Conservation (phyloP, 2,888 invertebrate genomes). For the Lasius platythorax region DNA sequence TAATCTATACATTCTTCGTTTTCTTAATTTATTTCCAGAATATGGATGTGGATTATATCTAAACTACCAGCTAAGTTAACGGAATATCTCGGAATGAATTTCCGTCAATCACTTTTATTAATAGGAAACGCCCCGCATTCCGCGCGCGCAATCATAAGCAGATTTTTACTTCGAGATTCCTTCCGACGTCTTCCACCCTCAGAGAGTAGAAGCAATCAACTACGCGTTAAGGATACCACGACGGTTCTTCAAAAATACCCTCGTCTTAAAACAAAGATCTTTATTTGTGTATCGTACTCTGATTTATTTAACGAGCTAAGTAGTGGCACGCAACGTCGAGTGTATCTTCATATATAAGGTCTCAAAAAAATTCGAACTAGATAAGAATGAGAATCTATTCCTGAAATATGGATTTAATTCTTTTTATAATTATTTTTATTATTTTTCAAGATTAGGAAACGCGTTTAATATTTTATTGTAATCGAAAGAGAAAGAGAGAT, state of each 20-base stretch:
- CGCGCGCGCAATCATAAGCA: constrained; percentile 11
- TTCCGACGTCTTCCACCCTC: constrained; percentile 33
- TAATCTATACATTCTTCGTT: background rate
- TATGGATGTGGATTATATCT: background rate
- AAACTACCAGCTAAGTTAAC: constrained; percentile 11
- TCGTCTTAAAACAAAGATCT: constrained; percentile 65
- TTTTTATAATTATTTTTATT: background rate
- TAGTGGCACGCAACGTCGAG: constrained; percentile 55
- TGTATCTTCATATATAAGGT: constrained; percentile 34
- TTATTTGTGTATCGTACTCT: constrained; percentile 63
- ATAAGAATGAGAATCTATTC: background rate
- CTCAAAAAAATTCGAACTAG: background rate
- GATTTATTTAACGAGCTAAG: constrained; percentile 68
- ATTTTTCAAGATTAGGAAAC: background rate
- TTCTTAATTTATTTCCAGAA: background rate
- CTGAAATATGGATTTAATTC: background rate
- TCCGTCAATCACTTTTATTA: constrained; percentile 29
- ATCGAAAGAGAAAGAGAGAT: background rate
- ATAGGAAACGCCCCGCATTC: background rate
- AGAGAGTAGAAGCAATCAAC: constrained; percentile 27
- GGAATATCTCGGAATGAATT: constrained; percentile 33
- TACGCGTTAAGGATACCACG: constrained; percentile 37
- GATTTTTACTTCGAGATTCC: constrained; percentile 43
- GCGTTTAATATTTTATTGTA: background rate
- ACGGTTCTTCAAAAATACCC: background rate